Conservation (phyloP, 2,113 vertebrate species). For the Spilogale gracilis region DNA sequence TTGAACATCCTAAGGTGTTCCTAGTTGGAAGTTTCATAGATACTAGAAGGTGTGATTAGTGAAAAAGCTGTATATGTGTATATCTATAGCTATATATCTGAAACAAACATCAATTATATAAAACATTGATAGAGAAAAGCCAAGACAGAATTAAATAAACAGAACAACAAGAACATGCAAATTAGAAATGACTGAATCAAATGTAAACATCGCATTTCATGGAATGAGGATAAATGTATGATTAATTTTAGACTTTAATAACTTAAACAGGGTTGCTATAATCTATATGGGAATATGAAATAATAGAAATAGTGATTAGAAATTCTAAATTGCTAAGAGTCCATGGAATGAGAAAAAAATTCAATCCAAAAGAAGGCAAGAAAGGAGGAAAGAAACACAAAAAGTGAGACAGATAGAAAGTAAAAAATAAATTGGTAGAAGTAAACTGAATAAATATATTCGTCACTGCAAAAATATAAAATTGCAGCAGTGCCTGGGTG, state of each 20-base stretch:
- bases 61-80: background rate
- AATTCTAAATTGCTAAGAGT: conserved; percentile 7
- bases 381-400: background rate
- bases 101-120: background rate
- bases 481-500: too few relatives aligned
- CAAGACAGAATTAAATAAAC: background rate
- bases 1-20: background rate
- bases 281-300: background rate
- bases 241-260: conserved; percentile 11
- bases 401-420: background rate
- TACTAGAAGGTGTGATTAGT: background rate
- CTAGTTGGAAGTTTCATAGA: background rate
- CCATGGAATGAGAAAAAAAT: background rate
- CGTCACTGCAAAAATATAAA: background rate
- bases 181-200: background rate
- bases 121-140: background rate
- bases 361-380: background rate
- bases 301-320: background rate
- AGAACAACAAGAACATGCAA: background rate
- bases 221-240: background rate
- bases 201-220: background rate
- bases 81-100: background rate
- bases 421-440: background rate
- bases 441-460: background rate
- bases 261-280: background rate